A percentile compares a stretch with the other conserved stretches of the same genome.
Evolutionary conservation across 2,113 vertebrate genomes (phyloP).

Genomic region (Pterocles gutturalis): DNA sequence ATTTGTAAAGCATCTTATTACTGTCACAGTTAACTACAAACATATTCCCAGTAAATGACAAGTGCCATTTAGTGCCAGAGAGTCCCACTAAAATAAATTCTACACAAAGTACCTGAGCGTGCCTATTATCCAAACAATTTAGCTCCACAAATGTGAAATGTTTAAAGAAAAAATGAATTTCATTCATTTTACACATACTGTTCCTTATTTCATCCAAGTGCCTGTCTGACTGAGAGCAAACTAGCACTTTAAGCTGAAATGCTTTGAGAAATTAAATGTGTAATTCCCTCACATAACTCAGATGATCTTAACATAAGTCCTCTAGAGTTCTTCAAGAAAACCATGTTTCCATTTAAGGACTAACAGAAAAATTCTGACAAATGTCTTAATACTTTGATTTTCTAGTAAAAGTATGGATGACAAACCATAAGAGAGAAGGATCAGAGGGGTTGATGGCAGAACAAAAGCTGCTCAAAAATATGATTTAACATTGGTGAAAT

Average conservation of each 20-base stretch:
- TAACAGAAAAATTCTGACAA: conserved; percentile 27
- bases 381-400: conserved; percentile 6
- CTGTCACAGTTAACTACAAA: neutral
- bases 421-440: neutral
- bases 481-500: neutral
- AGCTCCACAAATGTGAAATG: neutral
- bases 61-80: neutral
- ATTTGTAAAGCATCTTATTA: neutral
- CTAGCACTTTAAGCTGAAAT: neutral
- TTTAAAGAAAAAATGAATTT: conserved; percentile 30
- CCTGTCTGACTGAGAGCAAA: neutral
- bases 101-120: neutral
- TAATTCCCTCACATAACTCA: neutral
- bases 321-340: neutral
- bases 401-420: neutral
- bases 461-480: neutral
- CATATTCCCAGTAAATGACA: neutral
- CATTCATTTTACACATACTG: conserved; percentile 28
- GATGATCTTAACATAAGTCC: neutral
- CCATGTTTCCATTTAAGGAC: neutral
- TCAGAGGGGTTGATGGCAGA: neutral
- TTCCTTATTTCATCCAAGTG: neutral
- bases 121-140: neutral
- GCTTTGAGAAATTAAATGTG: neutral
- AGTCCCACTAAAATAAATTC: neutral